Base-by-base conservation (phyloP, 2,797 vertebrate species). In the Picus viridis region DNA sequence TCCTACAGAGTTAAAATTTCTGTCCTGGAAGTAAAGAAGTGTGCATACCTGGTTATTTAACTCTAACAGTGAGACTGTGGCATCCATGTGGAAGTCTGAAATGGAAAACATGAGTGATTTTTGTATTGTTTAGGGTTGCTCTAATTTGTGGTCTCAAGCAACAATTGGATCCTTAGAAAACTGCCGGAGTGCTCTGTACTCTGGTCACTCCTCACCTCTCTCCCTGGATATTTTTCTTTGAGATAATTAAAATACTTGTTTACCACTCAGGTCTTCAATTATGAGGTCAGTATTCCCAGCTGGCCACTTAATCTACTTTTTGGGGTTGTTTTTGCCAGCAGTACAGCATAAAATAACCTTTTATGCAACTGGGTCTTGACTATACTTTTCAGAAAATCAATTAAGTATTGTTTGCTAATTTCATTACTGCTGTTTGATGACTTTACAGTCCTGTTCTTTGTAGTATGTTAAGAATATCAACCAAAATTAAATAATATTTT, bases 161-260 rank as follows among this genome's bases (percentile, higher is more conserved):
- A 30, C 0, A 2, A 23, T 0, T 83, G 39, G 59, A 63, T 63
- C 39, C 34, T 41, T 73, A 84, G 16, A 59, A 83, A 69, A n/a
- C 4, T 88, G 30, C 15, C 51, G 49, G 56, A 70, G 67, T 43
- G 36, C 39, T 17, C 16, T 30, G 62, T 27, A 30, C 47, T 67
- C 17, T 63, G 67, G 67, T 73, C 70, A 70, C 29, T 81, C 59
- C 39, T 79, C 23, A 26, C n/a, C 20, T 80, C 19, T 91, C 12
- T 27, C 43, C 7, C 27, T 0, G 0, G 71, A 76, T 19, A 15
- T 5, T 65, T 85, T 78, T 59, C 63, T 57, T n/a, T 58, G 63
- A 57, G 61, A 70, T 93, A 93, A 94, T 90, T 88, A 89, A 92
- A 93, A 81, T 86, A 83, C 49, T 75, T 89, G 57, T 94, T 94